Base-by-base conservation (phyloP, 2,113 vertebrate genomes). In the Typhlomys cinereus region DNA sequence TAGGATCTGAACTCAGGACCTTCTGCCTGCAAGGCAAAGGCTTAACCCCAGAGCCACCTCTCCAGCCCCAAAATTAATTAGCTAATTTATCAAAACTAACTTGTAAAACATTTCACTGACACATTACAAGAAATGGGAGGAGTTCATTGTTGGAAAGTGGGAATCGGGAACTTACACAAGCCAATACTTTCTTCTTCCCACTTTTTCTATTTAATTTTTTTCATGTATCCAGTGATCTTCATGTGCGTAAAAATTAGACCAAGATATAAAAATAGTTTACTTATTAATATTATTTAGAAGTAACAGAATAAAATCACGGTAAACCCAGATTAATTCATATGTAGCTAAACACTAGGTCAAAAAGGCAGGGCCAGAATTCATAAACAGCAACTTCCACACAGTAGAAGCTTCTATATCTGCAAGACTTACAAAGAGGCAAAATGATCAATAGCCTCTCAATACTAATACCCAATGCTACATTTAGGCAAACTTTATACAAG, bases 71-170 rank as follows among this genome's bases (percentile, higher is more conserved):
- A n/a, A n/a, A n/a, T n/a, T n/a, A n/a, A n/a, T n/a, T n/a, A n/a
- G n/a, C n/a, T n/a, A n/a, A n/a, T n/a, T n/a, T n/a, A n/a, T n/a
- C n/a, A n/a, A n/a, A n/a, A n/a, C n/a, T n/a, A n/a, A n/a, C n/a
- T n/a, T n/a, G n/a, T n/a, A n/a, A n/a, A n/a, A n/a, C n/a, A 25
- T 36, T 85, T 94, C 85, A 36, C 27, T 62, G 73, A 94, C 59
- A 2, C 31, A 71, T n/a, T 46, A 41, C 0, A 82, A 87, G 3
- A 91, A 46, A 3, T 62, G 39, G 64, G 27, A 62, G 27, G 8
- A 79, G 10, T 11, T 70, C 12, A 3, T 41, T 67, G n/a, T 62
- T 41, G 48, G 1, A 3, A 59, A 64, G 14, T 57, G n/a, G 25
- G 89, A 82, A 61, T 5, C 36, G 71, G 59, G 2, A 50, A 41